Evolutionary conservation across 1,140 invertebrate genomes (phyloP).

Genomic region (Pantala flavescens): DNA sequence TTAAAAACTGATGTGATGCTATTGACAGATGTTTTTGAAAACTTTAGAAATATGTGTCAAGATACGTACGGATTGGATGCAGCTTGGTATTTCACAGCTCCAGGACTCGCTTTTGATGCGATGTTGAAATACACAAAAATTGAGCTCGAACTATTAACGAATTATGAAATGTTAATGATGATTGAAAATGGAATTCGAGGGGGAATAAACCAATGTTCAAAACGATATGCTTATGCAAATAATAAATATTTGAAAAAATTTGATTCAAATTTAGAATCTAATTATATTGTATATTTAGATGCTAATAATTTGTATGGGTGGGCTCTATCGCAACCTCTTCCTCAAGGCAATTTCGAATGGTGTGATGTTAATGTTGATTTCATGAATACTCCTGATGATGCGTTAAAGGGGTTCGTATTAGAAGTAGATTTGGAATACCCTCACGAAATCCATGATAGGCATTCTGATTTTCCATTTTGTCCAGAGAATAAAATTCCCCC

Average conservation of each 20-base stretch:
- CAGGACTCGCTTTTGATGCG: conserved; percentile 27
- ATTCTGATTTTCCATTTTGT: conserved; percentile 41
- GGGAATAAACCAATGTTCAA: background rate
- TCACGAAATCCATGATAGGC: conserved; percentile 36
- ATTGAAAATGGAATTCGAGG: background rate
- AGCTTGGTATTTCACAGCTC: conserved; percentile 25
- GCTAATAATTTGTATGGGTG: conserved; percentile 28
- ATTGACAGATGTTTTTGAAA: background rate
- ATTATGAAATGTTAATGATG: conserved; percentile 24
- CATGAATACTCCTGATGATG: background rate
- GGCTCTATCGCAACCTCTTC: conserved; percentile 23
- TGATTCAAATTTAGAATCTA: conserved; percentile 24
- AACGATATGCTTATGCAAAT: background rate
- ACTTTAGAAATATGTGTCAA: background rate
- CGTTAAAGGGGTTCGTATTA: conserved; percentile 38
- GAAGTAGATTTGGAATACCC: conserved; percentile 35
- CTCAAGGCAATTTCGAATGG: conserved; percentile 24
- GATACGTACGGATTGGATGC: conserved; percentile 26
- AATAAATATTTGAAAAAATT: background rate
- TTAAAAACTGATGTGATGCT: background rate
- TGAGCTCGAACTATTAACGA: conserved; percentile 23
- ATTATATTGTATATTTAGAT: conserved; percentile 27
- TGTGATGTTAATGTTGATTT: background rate
- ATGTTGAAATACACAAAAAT: conserved; percentile 25
- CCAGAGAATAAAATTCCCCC: conserved; percentile 31